phyloP scores from a whole-genome alignment of 2,113 vertebrate species.

The Damaliscus lunatus region DNA sequence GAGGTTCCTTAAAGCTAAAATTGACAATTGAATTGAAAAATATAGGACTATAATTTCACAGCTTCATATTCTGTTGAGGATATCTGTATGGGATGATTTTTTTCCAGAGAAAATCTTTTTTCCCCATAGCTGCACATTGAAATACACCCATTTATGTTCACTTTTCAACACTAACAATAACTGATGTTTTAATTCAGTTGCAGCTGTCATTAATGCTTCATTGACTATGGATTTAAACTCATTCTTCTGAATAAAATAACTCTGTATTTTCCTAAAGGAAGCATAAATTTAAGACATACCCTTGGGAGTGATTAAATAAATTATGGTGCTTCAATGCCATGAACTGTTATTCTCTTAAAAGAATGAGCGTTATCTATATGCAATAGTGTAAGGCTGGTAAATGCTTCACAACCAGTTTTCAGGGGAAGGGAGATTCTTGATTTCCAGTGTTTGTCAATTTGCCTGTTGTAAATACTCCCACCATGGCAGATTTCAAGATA shows the following conservation, averaged over 20 bases:
- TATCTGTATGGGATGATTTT: constrained; percentile 4
- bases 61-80: constrained; percentile 9
- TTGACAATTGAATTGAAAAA: constrained; percentile 45
- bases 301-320: background rate
- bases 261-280: constrained; percentile 11
- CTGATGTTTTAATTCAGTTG: constrained; percentile 19
- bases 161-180: background rate
- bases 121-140: background rate
- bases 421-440: background rate
- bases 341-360: background rate
- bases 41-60: constrained; percentile 27
- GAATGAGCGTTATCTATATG: background rate
- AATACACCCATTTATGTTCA: background rate
- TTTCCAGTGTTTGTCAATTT: constrained; percentile 25
- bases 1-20: constrained; percentile 47
- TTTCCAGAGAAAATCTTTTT: constrained; percentile 1
- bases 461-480: background rate
- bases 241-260: background rate
- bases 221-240: background rate
- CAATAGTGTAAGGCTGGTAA: background rate
- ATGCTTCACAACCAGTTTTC: background rate
- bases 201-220: background rate
- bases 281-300: background rate
- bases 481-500: background rate
- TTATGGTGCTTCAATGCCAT: background rate